Percentiles rank a stretch among this genome's conserved stretches.
phyloP scores from a whole-genome alignment of 2,797 vertebrate genomes.

The Chelidonichthys spinosus region DNA sequence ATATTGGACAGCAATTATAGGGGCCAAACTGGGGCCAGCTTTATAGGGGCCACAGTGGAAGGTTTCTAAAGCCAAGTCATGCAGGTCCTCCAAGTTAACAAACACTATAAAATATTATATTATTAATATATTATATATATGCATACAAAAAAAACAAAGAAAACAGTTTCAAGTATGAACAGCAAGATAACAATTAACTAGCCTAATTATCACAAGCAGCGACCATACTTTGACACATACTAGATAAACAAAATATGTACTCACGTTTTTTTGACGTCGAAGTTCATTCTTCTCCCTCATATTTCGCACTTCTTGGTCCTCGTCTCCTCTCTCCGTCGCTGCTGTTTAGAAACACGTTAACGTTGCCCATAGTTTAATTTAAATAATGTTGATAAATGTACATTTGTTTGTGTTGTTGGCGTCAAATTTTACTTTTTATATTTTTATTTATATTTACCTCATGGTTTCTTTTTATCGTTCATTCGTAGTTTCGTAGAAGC shows the following conservation, averaged over 20 bases:
- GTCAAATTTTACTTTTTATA: not conserved
- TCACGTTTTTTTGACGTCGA: slow-evolving; percentile 6
- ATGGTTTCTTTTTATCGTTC: not conserved
- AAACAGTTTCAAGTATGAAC: not conserved
- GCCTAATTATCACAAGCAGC: too few species aligned
- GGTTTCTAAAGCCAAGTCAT: too few species aligned
- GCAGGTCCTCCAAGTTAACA: too few species aligned
- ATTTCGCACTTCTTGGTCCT: not conserved
- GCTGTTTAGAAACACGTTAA: not conserved
- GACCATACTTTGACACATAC: too few species aligned
- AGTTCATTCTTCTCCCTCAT: too few species aligned
- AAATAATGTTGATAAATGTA: not conserved
- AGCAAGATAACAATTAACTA: not conserved
- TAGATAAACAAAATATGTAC: not conserved
- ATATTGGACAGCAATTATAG: not conserved
- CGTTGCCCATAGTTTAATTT: not conserved
- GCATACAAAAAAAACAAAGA: not conserved
- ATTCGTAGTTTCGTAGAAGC: not conserved
- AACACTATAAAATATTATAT: too few species aligned
- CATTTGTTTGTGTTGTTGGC: not conserved
- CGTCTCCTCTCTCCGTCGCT: not conserved
- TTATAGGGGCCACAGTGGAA: not conserved
- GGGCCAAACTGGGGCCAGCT: not conserved
- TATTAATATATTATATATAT: too few species aligned
- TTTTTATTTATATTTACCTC: too few species aligned